Base-by-base conservation (phyloP, 2,797 vertebrate species). In the Mormyrus hasselquistii region DNA sequence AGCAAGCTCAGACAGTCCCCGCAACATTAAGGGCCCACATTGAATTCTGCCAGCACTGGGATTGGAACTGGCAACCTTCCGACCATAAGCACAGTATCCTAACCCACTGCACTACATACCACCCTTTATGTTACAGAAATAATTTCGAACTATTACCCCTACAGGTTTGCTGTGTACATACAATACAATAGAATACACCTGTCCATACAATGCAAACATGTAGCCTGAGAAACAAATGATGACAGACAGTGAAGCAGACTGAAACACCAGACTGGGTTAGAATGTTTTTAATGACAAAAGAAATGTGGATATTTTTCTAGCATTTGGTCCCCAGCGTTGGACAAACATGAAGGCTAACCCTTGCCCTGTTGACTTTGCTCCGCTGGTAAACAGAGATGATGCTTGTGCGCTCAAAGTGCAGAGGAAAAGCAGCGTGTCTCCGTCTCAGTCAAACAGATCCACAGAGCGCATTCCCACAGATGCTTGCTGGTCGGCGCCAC, bases 301-400 rank as follows among this genome's bases (percentile, higher is more conserved):
- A 38, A 38, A 86, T 57, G 52, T 22, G 84, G 84, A 22, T 25
- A 29, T 49, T 50, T 85, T 85, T 49, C 49, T 25, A 2, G 25
- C 6, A 12, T 50, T 69, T 49, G 19, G 57, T 50, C 47, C 25
- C 62, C 19, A 65, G 50, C 34, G 2, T 53, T 52, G 47, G 59
- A 89, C 59, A 89, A 86, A 73, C 59, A 69, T 2, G 50, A 55
- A 53, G 49, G 12, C 41, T 59, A 88, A 89, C 86, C 86, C 89
- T 89, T 44, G 86, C 59, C 73, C 86, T 87, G 89, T 89, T 89
- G 86, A 87, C 73, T 83, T 87, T 59, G 38, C 89, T 10, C 10
- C 34, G 50, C 25, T 8, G 34, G 62, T 65, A 88, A 87, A 89
- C 52, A 83, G 19, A 4, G 3, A 9, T 2, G 1, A 41, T 86